Percentiles rank a stretch among this genome's conserved stretches.
These are phyloP conservation scores for Hirtodrosophila histrioides DNA, from an alignment of 2,888 invertebrate species.

Conservation along the genomic window DNA sequence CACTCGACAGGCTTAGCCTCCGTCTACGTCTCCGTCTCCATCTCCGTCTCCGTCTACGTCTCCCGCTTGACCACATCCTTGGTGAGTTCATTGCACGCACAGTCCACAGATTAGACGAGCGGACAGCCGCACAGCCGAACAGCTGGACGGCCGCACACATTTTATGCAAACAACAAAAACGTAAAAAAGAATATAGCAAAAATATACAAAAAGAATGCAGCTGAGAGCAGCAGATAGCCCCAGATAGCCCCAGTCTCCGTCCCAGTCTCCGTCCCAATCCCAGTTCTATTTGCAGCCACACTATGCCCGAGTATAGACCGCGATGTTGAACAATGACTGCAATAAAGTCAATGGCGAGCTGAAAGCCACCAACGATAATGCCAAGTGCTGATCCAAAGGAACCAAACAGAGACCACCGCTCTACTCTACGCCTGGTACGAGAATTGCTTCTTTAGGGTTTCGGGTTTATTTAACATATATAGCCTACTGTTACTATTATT, in stretches of 20 bases:
- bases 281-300: too few relatives aligned
- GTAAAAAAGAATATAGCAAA: conserved; percentile 2
- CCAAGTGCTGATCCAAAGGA: conserved; percentile 9
- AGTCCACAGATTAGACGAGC: conserved; percentile 68
- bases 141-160: conserved; percentile 27
- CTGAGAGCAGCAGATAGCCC: conserved; percentile 33
- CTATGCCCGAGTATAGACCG: conserved; percentile 13
- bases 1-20: conserved; percentile 41
- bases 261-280: too few relatives aligned
- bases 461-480: too few relatives aligned
- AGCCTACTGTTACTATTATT: too few relatives aligned
- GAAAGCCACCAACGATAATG: conserved; percentile 5
- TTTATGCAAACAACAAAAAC: conserved; percentile 40
- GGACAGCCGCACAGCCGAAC: conserved; percentile 37
- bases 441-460: not conserved
- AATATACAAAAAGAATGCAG: conserved; percentile 33
- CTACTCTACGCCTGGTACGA: not conserved
- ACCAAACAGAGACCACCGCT: conserved; percentile 7
- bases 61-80: conserved; percentile 6
- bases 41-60: not conserved
- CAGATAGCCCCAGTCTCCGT: not conserved
- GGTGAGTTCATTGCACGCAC: conserved; percentile 53
- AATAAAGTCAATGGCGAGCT: conserved; percentile 13
- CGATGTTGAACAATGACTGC: conserved; percentile 17
- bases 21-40: not conserved